Evolutionary conservation across 2,888 invertebrate species (phyloP), one percentile per base, ranked within the genome.

Genomic region (Neelides folsomi): DNA sequence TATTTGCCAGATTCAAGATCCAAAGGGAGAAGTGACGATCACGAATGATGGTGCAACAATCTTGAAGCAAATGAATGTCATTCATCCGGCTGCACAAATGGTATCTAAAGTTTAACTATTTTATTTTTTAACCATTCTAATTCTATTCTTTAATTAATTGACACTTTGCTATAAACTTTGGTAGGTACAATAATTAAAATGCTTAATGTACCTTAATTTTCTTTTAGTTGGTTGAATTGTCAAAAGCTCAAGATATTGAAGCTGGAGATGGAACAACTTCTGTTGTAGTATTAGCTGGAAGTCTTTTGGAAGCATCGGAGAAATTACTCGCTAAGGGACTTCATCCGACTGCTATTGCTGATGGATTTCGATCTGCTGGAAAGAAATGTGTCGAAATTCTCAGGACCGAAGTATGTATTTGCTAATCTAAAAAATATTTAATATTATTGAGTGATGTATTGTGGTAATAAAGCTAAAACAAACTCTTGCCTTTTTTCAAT

Each of bases 41-140:
- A 99, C 98, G 49, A 98, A 99, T 74, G 98, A 98, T 77, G 98
- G 98, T 52, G 98, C 98, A 36, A 98, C 98, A 36, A 99, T 99
- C 72, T 75, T 99, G 55, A 95, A 98, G 72, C 89, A 97, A 75
- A 98, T 99, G 82, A 90, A 90, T 72, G 95, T 99, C 1, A 77
- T 90, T 58, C 98, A 98, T 71, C 98, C 98, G 46, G 94, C 97
- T 63, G 97, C 97, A 16, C 95, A 95, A 79, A 97, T 99, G 95
- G 89, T 89, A 74, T 63, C 59, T 38, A 34, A 45, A 39, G 19
- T 12, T 6, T 42, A 35, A 37, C 19, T 36, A 34, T 13, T 40
- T 43, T 1, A 38, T 49, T 48, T 36, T 39, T 27, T 37, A 51
- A 38, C 10, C 12, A 41, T 16, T 15, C 10, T 19, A 13, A 44